These are phyloP conservation scores for Arrhopalites spinosus DNA, from an alignment of 2,888 invertebrate genomes.

Conservation along the genomic window DNA sequence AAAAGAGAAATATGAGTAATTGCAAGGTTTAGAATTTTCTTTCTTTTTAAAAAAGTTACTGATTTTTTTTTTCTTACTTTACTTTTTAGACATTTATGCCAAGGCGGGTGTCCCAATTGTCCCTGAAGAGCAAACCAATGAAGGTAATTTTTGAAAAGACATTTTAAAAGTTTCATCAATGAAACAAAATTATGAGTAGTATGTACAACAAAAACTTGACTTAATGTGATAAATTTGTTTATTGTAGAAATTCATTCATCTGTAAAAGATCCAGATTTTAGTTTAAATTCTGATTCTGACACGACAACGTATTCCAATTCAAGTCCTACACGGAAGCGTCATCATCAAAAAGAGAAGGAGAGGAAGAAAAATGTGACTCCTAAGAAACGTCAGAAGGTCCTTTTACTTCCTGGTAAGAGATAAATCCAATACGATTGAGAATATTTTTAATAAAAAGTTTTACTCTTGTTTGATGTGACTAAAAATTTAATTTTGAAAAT, in stretches of 20 bases:
- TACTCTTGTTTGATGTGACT: slow-evolving; percentile 32
- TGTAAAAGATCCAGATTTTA: slow-evolving; percentile 22
- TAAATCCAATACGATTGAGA: too few species aligned
- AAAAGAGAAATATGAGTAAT: too few species aligned
- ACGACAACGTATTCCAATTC: background rate
- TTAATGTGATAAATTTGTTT: background rate
- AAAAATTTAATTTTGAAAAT: too few species aligned
- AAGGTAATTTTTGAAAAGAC: slow-evolving; percentile 15
- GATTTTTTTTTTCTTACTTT: too few species aligned
- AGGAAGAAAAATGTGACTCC: slow-evolving; percentile 24
- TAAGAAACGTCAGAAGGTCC: slow-evolving; percentile 20
- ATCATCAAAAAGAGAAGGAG: slow-evolving; percentile 3
- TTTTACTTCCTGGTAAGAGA: background rate
- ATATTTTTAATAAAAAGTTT: slow-evolving; percentile 32
- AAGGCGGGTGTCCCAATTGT: slow-evolving; percentile 64
- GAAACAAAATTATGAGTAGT: background rate
- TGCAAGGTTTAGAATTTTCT: too few species aligned
- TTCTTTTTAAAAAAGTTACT: too few species aligned
- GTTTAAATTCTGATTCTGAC: slow-evolving; percentile 14
- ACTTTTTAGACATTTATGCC: slow-evolving; percentile 80
- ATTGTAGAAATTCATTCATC: background rate
- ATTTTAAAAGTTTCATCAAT: background rate
- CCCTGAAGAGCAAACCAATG: slow-evolving; percentile 20
- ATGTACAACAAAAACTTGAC: too few species aligned
- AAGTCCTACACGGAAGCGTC: slow-evolving; percentile 15